phyloP scores from a whole-genome alignment of 1,140 invertebrate genomes.

The Atopsyche davidsoni region DNA sequence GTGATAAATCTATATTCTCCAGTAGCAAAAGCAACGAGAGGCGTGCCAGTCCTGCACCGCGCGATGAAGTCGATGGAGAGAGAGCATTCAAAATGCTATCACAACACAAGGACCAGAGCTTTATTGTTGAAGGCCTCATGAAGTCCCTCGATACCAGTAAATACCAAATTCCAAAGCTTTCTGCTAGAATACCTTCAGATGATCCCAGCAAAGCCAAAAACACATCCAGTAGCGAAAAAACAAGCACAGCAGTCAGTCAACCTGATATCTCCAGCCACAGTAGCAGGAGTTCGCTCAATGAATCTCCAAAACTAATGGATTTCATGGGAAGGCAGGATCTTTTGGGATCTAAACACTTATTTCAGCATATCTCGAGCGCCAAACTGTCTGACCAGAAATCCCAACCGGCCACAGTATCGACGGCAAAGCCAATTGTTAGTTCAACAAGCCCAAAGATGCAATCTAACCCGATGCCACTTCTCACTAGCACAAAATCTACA shows the following conservation, averaged over 20 bases:
- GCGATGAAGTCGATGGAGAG: constrained; percentile 57
- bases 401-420: constrained; percentile 14
- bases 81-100: constrained; percentile 48
- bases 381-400: constrained; percentile 27
- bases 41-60: constrained; percentile 57
- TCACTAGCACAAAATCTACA: constrained; percentile 18
- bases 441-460: constrained; percentile 22
- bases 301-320: constrained; percentile 22
- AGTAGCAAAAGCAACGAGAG: constrained; percentile 54
- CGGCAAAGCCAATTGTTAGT: constrained; percentile 17
- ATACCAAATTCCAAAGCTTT: constrained; percentile 81
- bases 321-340: constrained; percentile 25
- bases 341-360: constrained; percentile 23
- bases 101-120: constrained; percentile 51
- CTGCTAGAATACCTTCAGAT: constrained; percentile 47
- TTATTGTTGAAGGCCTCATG: constrained; percentile 65
- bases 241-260: constrained; percentile 8
- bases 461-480: constrained; percentile 16
- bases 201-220: constrained; percentile 31
- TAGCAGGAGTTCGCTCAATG: constrained; percentile 13
- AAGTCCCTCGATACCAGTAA: constrained; percentile 72
- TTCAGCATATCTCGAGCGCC: constrained; percentile 24
- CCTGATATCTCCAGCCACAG: constrained; percentile 9
- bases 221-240: constrained; percentile 19
- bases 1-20: constrained; percentile 61